Base-by-base conservation (phyloP, 2,888 invertebrate species). In the Neoaliturus tenellus region DNA sequence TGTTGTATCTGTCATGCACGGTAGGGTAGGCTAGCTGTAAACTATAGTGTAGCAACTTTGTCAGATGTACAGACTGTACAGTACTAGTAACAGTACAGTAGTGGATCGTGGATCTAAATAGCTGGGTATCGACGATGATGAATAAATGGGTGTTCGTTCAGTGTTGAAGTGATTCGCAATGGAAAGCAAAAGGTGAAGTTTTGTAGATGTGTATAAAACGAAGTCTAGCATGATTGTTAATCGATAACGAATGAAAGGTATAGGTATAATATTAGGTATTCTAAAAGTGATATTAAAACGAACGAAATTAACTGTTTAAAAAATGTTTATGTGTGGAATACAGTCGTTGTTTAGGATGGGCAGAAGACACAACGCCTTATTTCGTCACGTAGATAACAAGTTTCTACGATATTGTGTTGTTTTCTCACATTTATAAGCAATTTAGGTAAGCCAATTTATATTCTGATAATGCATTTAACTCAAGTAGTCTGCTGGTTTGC, bases 361-460 rank as follows among this genome's bases (percentile, higher is more conserved):
- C 67, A 67, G 67, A 31, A 31, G 67, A 14, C 67, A 31, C 67
- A 67, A 31, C 31, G 67, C 58, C 5, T 58, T 10, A 67, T 31
- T 67, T 67, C 33, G 67, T 67, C 31, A 31, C 17, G 14, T 33
- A 67, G 28, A 67, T 67, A 67, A 31, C 67, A 67, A 67, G 2
- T 20, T 67, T 31, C 31, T 17, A n/a, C 4, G 14, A 31, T 67
- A 67, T 31, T 31, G 31, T n/a, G 31, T 31, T n/a, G 17, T 67
- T 28, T 67, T 33, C 4, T 67, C 17, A 23, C 8, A 10, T 20
- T 51, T 23, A 51, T 51, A 51, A 51, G n/a, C n/a, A 67, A 14
- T 67, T 28, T 62, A 62, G 25, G 62, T 62, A 62, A 62, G 62
- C n/a, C n/a, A n/a, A n/a, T n/a, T n/a, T n/a, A n/a, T n/a, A n/a